These are phyloP conservation scores for Biston stratarius DNA, from an alignment of 2,888 invertebrate species.

Conservation along the genomic window DNA sequence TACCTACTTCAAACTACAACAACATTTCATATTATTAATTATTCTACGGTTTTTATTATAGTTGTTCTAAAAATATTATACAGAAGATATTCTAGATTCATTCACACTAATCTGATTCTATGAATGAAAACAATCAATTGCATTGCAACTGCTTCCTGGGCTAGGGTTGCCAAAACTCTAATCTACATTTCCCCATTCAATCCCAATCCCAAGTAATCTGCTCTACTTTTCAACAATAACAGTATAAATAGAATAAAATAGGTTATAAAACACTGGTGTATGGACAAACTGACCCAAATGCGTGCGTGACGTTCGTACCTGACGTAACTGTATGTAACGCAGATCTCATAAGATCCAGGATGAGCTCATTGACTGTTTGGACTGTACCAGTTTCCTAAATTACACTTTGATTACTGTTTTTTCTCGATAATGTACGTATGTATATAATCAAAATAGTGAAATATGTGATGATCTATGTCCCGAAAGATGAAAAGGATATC, in stretches of 20 bases:
- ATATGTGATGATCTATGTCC: slow-evolving; percentile 11
- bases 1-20: neutral
- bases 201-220: slow-evolving; percentile 55
- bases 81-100: slow-evolving; percentile 2
- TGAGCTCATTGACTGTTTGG: slow-evolving; percentile 59
- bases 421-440: slow-evolving; percentile 36
- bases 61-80: neutral
- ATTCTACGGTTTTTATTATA: neutral
- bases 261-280: slow-evolving; percentile 74
- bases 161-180: slow-evolving; percentile 43
- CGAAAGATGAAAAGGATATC: slow-evolving; percentile 21
- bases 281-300: slow-evolving; percentile 80
- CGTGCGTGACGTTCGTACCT: slow-evolving; percentile 71
- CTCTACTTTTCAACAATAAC: slow-evolving; percentile 60
- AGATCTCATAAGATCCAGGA: slow-evolving; percentile 52
- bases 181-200: slow-evolving; percentile 42
- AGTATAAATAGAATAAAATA: slow-evolving; percentile 72
- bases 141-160: slow-evolving; percentile 16
- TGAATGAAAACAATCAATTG: slow-evolving; percentile 36
- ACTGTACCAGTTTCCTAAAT: slow-evolving; percentile 62
- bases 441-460: slow-evolving; percentile 35
- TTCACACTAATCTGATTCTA: slow-evolving; percentile 16
- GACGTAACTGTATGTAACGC: slow-evolving; percentile 71
- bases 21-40: neutral
- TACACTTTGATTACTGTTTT: slow-evolving; percentile 37